Conservation (phyloP, 2,888 invertebrate species). For the Erebia palarica region DNA sequence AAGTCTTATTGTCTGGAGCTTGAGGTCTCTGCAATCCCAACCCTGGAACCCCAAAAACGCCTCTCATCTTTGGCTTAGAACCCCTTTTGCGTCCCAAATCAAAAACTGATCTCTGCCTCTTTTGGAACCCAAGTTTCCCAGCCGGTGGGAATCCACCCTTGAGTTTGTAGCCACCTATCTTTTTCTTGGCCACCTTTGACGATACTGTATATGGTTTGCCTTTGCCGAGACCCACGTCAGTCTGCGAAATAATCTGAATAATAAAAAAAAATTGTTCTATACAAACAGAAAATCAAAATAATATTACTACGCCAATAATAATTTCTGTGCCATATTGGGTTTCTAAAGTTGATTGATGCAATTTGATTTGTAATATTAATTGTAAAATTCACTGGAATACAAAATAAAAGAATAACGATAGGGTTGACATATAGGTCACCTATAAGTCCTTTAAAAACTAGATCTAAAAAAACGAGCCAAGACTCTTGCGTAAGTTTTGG, state of each 20-base stretch:
- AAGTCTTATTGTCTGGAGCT: slow-evolving; percentile 78
- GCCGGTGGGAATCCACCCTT: slow-evolving; percentile 84
- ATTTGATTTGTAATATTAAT: not conserved
- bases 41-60: slow-evolving; percentile 91
- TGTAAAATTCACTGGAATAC: too few species aligned
- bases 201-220: slow-evolving; percentile 90
- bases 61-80: slow-evolving; percentile 93
- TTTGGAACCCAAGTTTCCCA: slow-evolving; percentile 88
- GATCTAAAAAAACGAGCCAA: too few species aligned
- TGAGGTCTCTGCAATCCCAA: slow-evolving; percentile 87
- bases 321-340: too few species aligned
- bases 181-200: slow-evolving; percentile 89
- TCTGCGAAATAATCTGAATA: slow-evolving; percentile 50
- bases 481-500: too few species aligned
- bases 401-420: too few species aligned
- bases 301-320: too few species aligned
- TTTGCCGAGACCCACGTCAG: slow-evolving; percentile 87
- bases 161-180: slow-evolving; percentile 86
- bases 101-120: slow-evolving; percentile 85
- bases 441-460: too few species aligned
- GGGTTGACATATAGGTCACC: too few species aligned
- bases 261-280: not conserved
- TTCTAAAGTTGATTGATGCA: too few species aligned
- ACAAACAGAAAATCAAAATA: too few species aligned
- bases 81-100: slow-evolving; percentile 93